These are phyloP conservation scores for Pipistrellus kuhlii DNA, from an alignment of 2,797 vertebrate genomes.

Conservation along the genomic window DNA sequence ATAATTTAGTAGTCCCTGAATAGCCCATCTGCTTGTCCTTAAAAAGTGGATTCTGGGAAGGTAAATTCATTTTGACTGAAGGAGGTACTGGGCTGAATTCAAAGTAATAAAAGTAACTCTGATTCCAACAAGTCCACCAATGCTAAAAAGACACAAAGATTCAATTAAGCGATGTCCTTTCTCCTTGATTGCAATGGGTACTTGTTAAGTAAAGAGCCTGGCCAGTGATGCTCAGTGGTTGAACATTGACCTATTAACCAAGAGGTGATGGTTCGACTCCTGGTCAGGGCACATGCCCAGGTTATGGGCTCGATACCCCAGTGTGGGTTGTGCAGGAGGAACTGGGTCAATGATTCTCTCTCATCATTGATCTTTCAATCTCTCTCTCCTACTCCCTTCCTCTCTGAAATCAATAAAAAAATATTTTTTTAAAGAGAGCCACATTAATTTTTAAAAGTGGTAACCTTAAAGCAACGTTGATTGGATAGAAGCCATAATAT, in stretches of 20 bases:
- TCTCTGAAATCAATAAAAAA: neutral
- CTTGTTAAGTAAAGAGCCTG: neutral
- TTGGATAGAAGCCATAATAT: neutral
- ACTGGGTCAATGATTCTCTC: neutral
- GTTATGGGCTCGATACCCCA: neutral
- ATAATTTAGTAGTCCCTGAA: constrained; percentile 22
- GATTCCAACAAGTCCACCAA: constrained; percentile 31
- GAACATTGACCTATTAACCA: neutral
- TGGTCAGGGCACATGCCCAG: neutral
- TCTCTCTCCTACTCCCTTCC: neutral
- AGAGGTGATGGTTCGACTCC: neutral
- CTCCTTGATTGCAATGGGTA: neutral
- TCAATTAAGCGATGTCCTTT: constrained; percentile 36
- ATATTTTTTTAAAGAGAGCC: neutral
- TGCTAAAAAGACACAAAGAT: constrained; percentile 47
- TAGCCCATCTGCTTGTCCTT: constrained; percentile 24
- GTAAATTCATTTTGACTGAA: constrained; percentile 39
- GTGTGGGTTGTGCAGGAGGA: neutral
- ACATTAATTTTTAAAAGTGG: neutral
- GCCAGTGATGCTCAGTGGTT: neutral
- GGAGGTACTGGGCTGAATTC: neutral
- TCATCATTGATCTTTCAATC: neutral
- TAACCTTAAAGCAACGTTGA: constrained; percentile 51
- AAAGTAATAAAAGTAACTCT: constrained; percentile 55
- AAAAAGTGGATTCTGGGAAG: constrained; percentile 45